Evolutionary conservation across 1,140 invertebrate species (phyloP), one percentile per base, ranked within the genome.

Genomic region (Elymnias hypermnestra): DNA sequence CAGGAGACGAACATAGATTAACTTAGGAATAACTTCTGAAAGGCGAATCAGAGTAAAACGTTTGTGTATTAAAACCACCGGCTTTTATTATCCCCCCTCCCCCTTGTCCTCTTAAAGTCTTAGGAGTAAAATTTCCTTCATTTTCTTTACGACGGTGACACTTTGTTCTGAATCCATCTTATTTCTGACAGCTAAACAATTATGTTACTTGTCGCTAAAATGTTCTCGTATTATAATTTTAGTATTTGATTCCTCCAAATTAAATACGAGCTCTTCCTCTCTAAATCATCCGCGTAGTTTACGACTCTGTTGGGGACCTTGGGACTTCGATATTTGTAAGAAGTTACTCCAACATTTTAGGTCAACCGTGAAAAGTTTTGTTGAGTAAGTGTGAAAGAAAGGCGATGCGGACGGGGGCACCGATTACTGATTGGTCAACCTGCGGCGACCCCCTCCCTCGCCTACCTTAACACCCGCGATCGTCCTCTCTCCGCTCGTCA

Each of bases 61-160:
- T 36, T 42, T 40, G 36, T 36, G 15, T 37, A 42, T 42, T 50
- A 42, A 42, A 50, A 42, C 23, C 15, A 14, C 33, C 31, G 21
- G 28, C 33, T 44, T 19, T 26, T 45, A 36, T 26, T 18, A 22
- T 13, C 31, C 10, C 26, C 5, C 3, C 25, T 22, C 18, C 19
- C 36, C 8, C 19, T 38, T 23, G 36, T 38, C 12, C 36, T 13
- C 36, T 38, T 21, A 38, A 38, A 38, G 36, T 38, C 18, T 38
- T 12, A 9, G 36, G 12, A 38, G 36, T 38, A 38, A 23, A 38
- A 38, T 38, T 38, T 38, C 21, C 21, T 14, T 38, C 36, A 38
- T 38, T 38, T 38, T 38, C 36, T 38, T 23, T 38, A 22, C 18
- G 15, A 17, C 36, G 10, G 5, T 21, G 36, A 33, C 31, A 17